These are phyloP conservation scores for Tanaodytes sp. DNA, from an alignment of 2,888 invertebrate genomes.

Conservation along the genomic window DNA sequence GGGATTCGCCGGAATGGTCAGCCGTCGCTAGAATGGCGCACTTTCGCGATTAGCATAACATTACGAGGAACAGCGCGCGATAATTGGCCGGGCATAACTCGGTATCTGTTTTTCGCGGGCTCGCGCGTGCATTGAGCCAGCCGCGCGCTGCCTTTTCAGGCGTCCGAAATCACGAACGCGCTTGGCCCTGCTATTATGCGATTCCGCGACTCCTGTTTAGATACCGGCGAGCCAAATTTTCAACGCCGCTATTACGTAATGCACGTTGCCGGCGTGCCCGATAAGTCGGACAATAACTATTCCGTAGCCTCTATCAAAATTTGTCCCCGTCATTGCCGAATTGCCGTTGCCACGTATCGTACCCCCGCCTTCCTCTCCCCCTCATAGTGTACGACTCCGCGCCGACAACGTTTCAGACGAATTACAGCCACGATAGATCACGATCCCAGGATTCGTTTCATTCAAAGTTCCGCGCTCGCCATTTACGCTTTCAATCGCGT, in stretches of 20 bases:
- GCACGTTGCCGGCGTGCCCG: constrained; percentile 67
- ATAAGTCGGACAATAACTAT: constrained; percentile 69
- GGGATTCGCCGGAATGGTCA: too few relatives aligned
- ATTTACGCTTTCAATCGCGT: constrained; percentile 40
- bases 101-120: constrained; percentile 66
- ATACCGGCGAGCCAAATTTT: constrained; percentile 71
- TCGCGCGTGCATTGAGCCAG: constrained; percentile 36
- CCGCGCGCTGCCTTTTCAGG: constrained; percentile 57
- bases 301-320: constrained; percentile 20
- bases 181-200: constrained; percentile 44
- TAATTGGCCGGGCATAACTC: constrained; percentile 67
- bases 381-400: too few relatives aligned
- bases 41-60: constrained; percentile 62
- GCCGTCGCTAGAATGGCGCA: constrained; percentile 6
- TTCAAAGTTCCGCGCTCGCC: constrained; percentile 6
- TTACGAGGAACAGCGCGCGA: constrained; percentile 61
- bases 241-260: constrained; percentile 70
- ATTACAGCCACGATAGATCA: constrained; percentile 10
- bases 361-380: too few relatives aligned
- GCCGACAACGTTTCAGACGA: constrained; percentile 15
- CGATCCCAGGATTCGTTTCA: constrained; percentile 28
- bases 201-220: constrained; percentile 65
- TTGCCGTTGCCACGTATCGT: constrained; percentile 13
- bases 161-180: constrained; percentile 18
- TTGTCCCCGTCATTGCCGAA: constrained; percentile 23